Percentiles rank a stretch among this genome's conserved stretches.
These are phyloP conservation scores for Saxidomus purpurata DNA, from an alignment of 1,140 invertebrate genomes.

Conservation along the genomic window DNA sequence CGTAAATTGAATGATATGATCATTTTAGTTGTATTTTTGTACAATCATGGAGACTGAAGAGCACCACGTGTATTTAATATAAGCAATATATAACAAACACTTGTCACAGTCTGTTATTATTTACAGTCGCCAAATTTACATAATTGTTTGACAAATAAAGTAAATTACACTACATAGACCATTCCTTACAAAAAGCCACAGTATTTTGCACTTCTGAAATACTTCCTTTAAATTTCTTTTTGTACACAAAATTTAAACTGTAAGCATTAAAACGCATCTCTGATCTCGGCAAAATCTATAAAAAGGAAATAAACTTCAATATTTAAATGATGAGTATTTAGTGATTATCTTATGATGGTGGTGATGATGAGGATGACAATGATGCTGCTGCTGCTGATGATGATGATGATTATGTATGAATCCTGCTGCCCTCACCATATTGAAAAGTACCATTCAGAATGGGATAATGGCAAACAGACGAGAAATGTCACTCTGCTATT, in stretches of 20 bases:
- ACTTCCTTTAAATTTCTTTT: neutral
- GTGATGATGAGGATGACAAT: too few relatives aligned
- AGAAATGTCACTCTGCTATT: too few relatives aligned
- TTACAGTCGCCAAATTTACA: slow-evolving; percentile 43
- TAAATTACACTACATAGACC: neutral
- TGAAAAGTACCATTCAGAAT: too few relatives aligned
- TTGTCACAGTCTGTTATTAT: slow-evolving; percentile 33
- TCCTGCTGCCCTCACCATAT: too few relatives aligned
- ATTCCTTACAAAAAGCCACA: neutral
- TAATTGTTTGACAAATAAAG: slow-evolving; percentile 48
- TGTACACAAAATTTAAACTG: neutral
- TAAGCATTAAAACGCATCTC: neutral
- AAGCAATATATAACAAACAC: slow-evolving; percentile 22
- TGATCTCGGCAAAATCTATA: neutral
- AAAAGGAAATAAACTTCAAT: too few relatives aligned
- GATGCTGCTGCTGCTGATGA: too few relatives aligned
- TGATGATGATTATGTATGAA: too few relatives aligned
- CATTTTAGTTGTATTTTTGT: neutral
- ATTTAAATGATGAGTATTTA: too few relatives aligned
- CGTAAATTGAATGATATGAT: slow-evolving; percentile 65
- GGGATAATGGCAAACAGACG: too few relatives aligned
- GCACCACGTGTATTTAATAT: neutral
- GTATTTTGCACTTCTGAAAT: neutral
- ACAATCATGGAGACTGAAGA: slow-evolving; percentile 17
- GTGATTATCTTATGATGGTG: too few relatives aligned